Conservation (phyloP, 2,797 vertebrate species). For the Galaxias olidus region DNA sequence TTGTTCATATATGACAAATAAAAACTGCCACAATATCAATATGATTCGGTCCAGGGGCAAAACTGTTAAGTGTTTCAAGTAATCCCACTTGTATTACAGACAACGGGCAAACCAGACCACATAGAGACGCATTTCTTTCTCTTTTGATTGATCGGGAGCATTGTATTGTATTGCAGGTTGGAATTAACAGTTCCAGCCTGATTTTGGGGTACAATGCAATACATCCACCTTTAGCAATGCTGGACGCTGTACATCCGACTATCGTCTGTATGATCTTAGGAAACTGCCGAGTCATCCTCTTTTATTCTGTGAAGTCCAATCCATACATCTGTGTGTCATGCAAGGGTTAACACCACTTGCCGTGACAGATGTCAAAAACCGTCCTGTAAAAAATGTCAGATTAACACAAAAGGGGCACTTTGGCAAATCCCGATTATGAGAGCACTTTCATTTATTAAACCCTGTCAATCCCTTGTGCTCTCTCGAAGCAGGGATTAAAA, state of each 20-base stretch:
- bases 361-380: slow-evolving; percentile 81
- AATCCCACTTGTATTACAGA: too few relatives aligned
- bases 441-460: slow-evolving; percentile 87
- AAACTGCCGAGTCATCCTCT: background rate
- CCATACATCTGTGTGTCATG: slow-evolving; percentile 29
- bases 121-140: too few relatives aligned
- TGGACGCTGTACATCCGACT: background rate
- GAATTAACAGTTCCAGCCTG: too few relatives aligned
- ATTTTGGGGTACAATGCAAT: too few relatives aligned
- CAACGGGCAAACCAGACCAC: too few relatives aligned
- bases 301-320: background rate
- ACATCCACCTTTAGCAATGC: too few relatives aligned
- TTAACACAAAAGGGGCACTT: slow-evolving; percentile 84
- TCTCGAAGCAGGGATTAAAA: slow-evolving; percentile 71
- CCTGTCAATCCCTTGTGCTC: slow-evolving; percentile 71
- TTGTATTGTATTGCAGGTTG: too few relatives aligned
- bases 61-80: too few relatives aligned
- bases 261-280: background rate
- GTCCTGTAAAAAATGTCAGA: slow-evolving; percentile 81
- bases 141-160: too few relatives aligned
- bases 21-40: too few relatives aligned
- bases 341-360: slow-evolving; percentile 57
- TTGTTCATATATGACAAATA: too few relatives aligned
- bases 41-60: too few relatives aligned
- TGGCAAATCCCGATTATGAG: slow-evolving; percentile 80